phyloP scores from a whole-genome alignment of 2,888 invertebrate genomes.

The Tortricodes alternella region DNA sequence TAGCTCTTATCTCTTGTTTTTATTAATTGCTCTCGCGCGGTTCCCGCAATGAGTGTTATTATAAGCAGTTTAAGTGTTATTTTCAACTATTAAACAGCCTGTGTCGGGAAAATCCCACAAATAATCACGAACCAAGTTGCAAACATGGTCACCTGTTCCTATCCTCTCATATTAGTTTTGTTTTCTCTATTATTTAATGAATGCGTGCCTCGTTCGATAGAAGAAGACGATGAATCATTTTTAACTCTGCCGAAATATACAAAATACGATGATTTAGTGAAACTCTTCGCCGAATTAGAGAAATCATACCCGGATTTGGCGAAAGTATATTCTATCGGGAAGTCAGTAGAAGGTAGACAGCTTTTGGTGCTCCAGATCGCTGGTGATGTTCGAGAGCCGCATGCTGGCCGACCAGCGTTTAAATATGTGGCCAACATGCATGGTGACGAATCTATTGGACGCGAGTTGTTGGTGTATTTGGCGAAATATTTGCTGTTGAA shows the following conservation, averaged over 20 bases:
- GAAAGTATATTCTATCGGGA: slow-evolving; percentile 89
- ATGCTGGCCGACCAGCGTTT: slow-evolving; percentile 91
- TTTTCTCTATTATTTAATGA: slow-evolving; percentile 60
- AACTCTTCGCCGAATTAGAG: slow-evolving; percentile 84
- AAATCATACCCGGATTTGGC: slow-evolving; percentile 86
- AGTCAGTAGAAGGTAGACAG: slow-evolving; percentile 90
- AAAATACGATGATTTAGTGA: slow-evolving; percentile 87
- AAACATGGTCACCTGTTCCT: slow-evolving; percentile 53
- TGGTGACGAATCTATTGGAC: slow-evolving; percentile 95
- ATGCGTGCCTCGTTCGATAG: slow-evolving; percentile 59
- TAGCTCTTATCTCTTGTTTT: slow-evolving; percentile 26
- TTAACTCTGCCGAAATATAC: slow-evolving; percentile 84
- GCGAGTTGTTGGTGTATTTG: slow-evolving; percentile 91
- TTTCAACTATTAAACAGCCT: neutral
- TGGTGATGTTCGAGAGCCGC: slow-evolving; percentile 82
- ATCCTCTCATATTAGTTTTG: slow-evolving; percentile 58
- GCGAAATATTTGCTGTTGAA: slow-evolving; percentile 91
- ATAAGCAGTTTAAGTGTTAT: slow-evolving; percentile 14
- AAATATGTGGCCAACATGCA: slow-evolving; percentile 99
- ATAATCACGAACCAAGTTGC: slow-evolving; percentile 7
- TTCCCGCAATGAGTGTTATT: slow-evolving; percentile 15
- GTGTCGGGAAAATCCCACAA: slow-evolving; percentile 5
- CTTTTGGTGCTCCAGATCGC: slow-evolving; percentile 92
- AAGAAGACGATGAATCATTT: slow-evolving; percentile 79
- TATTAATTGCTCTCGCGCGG: slow-evolving; percentile 8